Conservation (phyloP, 2,797 vertebrate genomes). For the Sylvia borin region DNA sequence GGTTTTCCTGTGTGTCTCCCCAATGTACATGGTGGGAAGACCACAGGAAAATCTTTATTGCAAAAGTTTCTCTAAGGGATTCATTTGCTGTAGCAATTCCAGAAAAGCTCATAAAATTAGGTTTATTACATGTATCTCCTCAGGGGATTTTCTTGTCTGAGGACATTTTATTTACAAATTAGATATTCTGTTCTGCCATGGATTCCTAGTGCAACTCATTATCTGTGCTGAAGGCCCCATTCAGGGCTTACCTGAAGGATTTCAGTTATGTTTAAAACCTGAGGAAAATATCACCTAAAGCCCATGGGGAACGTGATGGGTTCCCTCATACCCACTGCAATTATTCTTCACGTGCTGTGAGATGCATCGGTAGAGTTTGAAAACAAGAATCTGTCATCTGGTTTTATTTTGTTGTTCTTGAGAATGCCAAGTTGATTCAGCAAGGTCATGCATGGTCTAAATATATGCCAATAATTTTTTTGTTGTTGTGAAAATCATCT, state of each 20-base stretch:
- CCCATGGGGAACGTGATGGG: not conserved
- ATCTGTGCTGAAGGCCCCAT: not conserved
- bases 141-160: conserved; percentile 18
- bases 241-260: not conserved
- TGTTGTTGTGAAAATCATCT: conserved; percentile 44
- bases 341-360: not conserved
- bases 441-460: conserved; percentile 44
- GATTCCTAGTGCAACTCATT: not conserved
- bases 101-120: conserved; percentile 30
- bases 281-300: not conserved
- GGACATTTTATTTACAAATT: conserved; percentile 9
- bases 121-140: not conserved
- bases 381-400: conserved; percentile 46
- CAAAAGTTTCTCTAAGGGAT: not conserved
- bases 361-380: not conserved
- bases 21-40: not conserved
- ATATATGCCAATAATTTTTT: conserved; percentile 47
- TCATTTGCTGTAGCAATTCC: not conserved
- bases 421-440: conserved; percentile 50
- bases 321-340: not conserved
- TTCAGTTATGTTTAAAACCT: not conserved
- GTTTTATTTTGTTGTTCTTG: conserved; percentile 54
- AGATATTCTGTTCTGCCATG: not conserved
- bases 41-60: conserved; percentile 16
- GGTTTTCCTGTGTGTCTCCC: not conserved